Conservation (phyloP, 1,140 invertebrate genomes). For the Drosophila sproati region DNA sequence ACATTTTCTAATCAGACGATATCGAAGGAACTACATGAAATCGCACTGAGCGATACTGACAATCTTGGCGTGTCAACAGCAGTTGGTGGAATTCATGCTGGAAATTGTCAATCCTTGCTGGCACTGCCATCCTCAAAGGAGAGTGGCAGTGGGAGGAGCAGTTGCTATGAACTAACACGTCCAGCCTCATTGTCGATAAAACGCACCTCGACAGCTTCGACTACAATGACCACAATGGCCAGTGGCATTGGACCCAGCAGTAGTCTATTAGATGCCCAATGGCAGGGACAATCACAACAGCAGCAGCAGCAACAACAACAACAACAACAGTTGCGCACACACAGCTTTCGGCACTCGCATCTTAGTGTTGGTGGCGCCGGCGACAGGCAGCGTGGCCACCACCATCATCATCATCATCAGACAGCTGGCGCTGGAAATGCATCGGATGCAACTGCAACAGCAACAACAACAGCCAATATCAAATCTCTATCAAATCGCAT, state of each 20-base stretch:
- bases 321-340: conserved; percentile 37
- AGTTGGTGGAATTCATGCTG: conserved; percentile 23
- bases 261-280: conserved; percentile 68
- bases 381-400: conserved; percentile 35
- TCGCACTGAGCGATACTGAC: conserved; percentile 71
- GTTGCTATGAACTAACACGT: conserved; percentile 76
- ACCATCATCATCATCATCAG: conserved; percentile 57
- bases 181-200: conserved; percentile 75
- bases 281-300: conserved; percentile 54
- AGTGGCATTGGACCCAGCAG: conserved; percentile 71
- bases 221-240: conserved; percentile 78
- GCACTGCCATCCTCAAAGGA: conserved; percentile 50
- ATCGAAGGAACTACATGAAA: conserved; percentile 76
- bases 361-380: conserved; percentile 23
- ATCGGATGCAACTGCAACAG: conserved; percentile 12
- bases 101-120: conserved; percentile 72
- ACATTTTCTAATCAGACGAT: conserved; percentile 81
- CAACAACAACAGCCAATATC: conserved; percentile 41
- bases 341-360: conserved; percentile 68
- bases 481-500: conserved; percentile 86
- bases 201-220: conserved; percentile 74
- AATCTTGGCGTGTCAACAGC: conserved; percentile 30
- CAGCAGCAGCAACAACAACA: conserved; percentile 28
- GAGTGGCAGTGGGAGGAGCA: conserved; percentile 38
- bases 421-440: conserved; percentile 9